phyloP scores from a whole-genome alignment of 2,113 vertebrate genomes.

The Lampris incognitus region DNA sequence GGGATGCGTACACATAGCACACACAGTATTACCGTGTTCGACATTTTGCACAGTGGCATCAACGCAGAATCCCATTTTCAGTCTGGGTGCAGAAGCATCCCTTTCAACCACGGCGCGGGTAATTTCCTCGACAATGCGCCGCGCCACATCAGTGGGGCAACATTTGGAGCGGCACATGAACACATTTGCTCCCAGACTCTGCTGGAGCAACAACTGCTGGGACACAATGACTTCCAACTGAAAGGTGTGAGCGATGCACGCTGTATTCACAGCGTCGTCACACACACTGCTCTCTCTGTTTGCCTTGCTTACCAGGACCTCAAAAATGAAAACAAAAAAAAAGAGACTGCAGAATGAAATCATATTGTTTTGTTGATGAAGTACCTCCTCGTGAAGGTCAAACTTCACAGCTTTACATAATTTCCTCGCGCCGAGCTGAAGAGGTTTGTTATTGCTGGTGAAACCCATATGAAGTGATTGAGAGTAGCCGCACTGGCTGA shows the following conservation, averaged over 20 bases:
- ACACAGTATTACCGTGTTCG: slow-evolving; percentile 15
- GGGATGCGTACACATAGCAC: background rate
- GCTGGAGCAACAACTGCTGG: slow-evolving; percentile 17
- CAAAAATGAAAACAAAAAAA: background rate
- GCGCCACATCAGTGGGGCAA: slow-evolving; percentile 56
- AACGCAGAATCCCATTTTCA: slow-evolving; percentile 59
- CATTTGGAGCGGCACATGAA: slow-evolving; percentile 31
- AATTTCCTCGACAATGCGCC: slow-evolving; percentile 66
- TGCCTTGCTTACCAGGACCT: background rate
- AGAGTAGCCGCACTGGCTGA: background rate
- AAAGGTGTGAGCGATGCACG: slow-evolving; percentile 24
- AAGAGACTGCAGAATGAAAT: background rate
- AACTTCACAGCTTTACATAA: background rate
- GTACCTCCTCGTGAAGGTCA: background rate
- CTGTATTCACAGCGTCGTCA: slow-evolving; percentile 1
- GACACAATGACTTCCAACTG: slow-evolving; percentile 9
- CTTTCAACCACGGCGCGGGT: slow-evolving; percentile 38
- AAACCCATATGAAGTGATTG: background rate
- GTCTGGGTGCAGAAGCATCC: slow-evolving; percentile 49
- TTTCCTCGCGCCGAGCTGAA: background rate
- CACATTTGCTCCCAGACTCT: slow-evolving; percentile 25
- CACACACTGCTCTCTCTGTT: slow-evolving; percentile 18
- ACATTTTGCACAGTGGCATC: slow-evolving; percentile 48
- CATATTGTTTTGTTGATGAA: background rate
- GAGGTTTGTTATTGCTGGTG: background rate